Conservation (phyloP, 2,888 invertebrate species). For the Amaurobius ferox region DNA sequence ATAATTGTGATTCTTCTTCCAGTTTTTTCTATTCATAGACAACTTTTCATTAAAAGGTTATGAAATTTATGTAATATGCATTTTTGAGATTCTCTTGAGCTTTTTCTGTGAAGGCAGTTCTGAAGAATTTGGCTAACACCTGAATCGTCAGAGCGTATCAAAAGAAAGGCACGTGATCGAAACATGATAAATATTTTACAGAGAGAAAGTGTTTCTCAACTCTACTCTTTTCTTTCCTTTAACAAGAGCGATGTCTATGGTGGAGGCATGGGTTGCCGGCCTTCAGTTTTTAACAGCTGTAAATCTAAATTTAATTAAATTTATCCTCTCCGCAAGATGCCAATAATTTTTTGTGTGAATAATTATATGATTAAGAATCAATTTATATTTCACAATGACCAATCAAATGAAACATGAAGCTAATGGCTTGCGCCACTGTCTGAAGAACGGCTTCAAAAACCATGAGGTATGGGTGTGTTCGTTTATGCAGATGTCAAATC, state of each 20-base stretch:
- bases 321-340: constrained; percentile 54
- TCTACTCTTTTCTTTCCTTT: constrained; percentile 44
- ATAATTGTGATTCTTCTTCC: too few species aligned
- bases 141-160: too few species aligned
- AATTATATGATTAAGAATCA: constrained; percentile 13
- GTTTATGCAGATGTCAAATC: constrained; percentile 67
- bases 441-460: constrained; percentile 61
- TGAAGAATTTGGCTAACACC: too few species aligned
- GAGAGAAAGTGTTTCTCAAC: constrained; percentile 29
- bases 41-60: too few species aligned
- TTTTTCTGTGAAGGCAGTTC: too few species aligned
- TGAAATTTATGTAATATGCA: too few species aligned
- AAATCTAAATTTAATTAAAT: constrained; percentile 30
- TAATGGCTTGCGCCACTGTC: constrained; percentile 55
- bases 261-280: constrained; percentile 54
- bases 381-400: constrained; percentile 49
- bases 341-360: constrained; percentile 36
- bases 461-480: constrained; percentile 70
- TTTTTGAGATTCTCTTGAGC: too few species aligned
- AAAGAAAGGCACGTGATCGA: constrained; percentile 64
- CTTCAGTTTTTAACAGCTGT: constrained; percentile 34
- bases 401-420: constrained; percentile 67
- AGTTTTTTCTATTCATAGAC: too few species aligned
- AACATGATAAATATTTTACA: constrained; percentile 39
- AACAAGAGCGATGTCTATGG: constrained; percentile 45